These are phyloP conservation scores for Trachurus trachurus DNA, from an alignment of 2,797 vertebrate species.

Conservation along the genomic window DNA sequence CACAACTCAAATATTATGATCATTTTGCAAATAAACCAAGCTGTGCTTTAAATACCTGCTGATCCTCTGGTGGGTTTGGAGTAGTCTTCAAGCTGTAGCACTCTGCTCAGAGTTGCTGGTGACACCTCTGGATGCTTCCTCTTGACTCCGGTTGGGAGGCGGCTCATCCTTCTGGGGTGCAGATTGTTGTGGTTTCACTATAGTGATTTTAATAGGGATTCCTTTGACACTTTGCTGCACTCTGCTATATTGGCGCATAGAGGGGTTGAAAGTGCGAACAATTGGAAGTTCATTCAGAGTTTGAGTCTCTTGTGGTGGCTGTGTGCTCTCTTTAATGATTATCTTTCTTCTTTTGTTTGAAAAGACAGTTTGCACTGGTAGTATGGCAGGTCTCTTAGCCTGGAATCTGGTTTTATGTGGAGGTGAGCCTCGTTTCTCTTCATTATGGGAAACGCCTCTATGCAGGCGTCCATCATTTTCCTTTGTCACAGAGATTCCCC, in stretches of 20 bases:
- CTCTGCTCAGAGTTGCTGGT: constrained; percentile 89
- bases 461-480: constrained; percentile 86
- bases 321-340: constrained; percentile 74
- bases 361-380: constrained; percentile 80
- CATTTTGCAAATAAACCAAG: not conserved
- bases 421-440: constrained; percentile 88
- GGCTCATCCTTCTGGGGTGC: constrained; percentile 80
- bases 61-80: constrained; percentile 78
- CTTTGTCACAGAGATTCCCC: constrained; percentile 87
- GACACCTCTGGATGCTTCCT: constrained; percentile 83
- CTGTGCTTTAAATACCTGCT: constrained; percentile 78
- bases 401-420: constrained; percentile 86
- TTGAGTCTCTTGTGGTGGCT: constrained; percentile 70
- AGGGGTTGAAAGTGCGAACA: constrained; percentile 82
- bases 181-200: constrained; percentile 77
- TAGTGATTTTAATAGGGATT: constrained; percentile 80
- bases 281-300: constrained; percentile 78
- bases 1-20: not conserved
- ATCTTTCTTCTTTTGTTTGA: constrained; percentile 86
- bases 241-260: constrained; percentile 88
- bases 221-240: constrained; percentile 84
- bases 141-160: constrained; percentile 80
- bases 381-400: constrained; percentile 76
- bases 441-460: constrained; percentile 83
- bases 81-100: constrained; percentile 79